These are phyloP conservation scores for Apis cerana DNA, from an alignment of 1,140 invertebrate genomes.

Conservation along the genomic window DNA sequence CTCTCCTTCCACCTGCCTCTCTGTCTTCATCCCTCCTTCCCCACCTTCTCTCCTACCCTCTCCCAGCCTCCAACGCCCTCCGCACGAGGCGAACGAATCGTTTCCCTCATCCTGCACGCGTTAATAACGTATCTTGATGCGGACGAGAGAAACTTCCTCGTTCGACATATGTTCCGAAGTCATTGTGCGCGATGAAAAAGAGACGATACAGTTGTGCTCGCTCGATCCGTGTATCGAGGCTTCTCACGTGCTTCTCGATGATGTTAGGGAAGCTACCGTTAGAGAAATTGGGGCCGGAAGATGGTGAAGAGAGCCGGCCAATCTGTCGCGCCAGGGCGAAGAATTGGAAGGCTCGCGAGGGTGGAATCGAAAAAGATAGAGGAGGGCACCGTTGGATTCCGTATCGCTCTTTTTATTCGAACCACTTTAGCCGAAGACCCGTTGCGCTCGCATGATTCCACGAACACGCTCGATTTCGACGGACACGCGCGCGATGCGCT, in stretches of 20 bases:
- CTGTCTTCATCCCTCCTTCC: slow-evolving; percentile 8
- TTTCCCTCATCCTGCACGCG: slow-evolving; percentile 40
- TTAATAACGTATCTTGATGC: slow-evolving; percentile 77
- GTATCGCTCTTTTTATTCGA: neutral
- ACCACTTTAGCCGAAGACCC: slow-evolving; percentile 11
- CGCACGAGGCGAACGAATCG: slow-evolving; percentile 33
- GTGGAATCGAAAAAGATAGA: slow-evolving; percentile 33
- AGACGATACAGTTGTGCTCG: slow-evolving; percentile 52
- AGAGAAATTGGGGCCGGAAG: slow-evolving; percentile 70
- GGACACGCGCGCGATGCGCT: neutral
- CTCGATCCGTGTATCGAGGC: slow-evolving; percentile 43
- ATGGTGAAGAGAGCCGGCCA: slow-evolving; percentile 65
- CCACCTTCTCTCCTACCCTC: slow-evolving; percentile 12
- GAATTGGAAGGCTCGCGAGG: slow-evolving; percentile 25
- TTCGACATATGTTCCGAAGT: slow-evolving; percentile 74
- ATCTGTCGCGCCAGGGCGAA: slow-evolving; percentile 61
- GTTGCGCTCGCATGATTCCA: slow-evolving; percentile 7
- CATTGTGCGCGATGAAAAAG: slow-evolving; percentile 46
- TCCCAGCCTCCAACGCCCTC: neutral
- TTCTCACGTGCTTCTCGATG: slow-evolving; percentile 62
- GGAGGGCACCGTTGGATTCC: neutral
- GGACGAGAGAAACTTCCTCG: slow-evolving; percentile 56
- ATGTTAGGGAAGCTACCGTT: slow-evolving; percentile 67
- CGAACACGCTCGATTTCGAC: neutral
- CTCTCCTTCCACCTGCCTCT: slow-evolving; percentile 28